These are phyloP conservation scores for Cyprinodon diabolis DNA, from an alignment of 2,797 vertebrate genomes.

Conservation along the genomic window DNA sequence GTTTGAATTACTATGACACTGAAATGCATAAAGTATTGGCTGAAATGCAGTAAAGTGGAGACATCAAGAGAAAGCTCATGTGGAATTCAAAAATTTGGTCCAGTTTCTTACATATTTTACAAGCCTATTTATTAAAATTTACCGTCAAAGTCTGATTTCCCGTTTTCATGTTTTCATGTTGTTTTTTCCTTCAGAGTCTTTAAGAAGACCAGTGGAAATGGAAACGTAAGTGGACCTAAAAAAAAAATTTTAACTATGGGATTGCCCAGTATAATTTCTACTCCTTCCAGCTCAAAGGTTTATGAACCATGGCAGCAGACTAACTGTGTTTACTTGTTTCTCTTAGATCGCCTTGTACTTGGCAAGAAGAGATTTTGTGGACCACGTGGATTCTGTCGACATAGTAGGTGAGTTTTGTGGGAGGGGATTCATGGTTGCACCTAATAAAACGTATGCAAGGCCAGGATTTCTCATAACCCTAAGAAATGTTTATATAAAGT, in stretches of 20 bases:
- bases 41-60: background rate
- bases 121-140: background rate
- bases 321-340: conserved; percentile 34
- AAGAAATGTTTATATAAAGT: background rate
- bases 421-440: background rate
- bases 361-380: conserved; percentile 90
- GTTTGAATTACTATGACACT: background rate
- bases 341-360: conserved; percentile 88
- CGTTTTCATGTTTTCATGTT: background rate
- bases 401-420: conserved; percentile 78
- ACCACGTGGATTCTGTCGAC: conserved; percentile 86
- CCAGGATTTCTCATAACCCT: background rate
- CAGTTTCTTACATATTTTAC: background rate
- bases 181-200: conserved; percentile 81
- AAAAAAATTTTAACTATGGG: conserved; percentile 57
- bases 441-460: background rate
- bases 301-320: conserved; percentile 38
- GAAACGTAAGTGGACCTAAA: conserved; percentile 80
- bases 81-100: background rate
- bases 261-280: conserved; percentile 42
- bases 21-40: background rate
- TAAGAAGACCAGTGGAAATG: conserved; percentile 88
- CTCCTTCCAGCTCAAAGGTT: conserved; percentile 49
- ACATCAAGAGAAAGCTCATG: background rate
- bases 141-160: conserved; percentile 6